Evolutionary conservation across 1,140 invertebrate species (phyloP).

Genomic region (Danaus plexippus): DNA sequence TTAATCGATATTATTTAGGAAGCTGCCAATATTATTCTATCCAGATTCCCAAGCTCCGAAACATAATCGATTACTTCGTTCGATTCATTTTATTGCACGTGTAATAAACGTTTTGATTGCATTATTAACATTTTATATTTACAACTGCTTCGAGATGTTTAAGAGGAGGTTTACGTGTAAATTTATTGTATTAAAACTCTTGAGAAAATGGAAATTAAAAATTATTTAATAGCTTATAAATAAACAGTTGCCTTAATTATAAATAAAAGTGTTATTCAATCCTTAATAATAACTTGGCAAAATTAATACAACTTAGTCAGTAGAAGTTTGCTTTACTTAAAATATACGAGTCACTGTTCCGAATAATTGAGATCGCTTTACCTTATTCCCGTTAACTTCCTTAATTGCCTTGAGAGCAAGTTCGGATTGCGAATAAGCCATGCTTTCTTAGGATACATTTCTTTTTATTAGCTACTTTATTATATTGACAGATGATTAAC

Average conservation of each 20-base stretch:
- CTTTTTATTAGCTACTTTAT: constrained; percentile 9
- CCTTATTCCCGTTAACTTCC: constrained; percentile 38
- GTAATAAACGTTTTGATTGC: no score
- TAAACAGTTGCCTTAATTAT: no score
- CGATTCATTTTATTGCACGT: no score
- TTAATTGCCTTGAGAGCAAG: constrained; percentile 42
- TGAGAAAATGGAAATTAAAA: no score
- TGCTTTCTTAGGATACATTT: constrained; percentile 4
- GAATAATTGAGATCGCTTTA: constrained; percentile 47
- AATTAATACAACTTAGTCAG: neutral
- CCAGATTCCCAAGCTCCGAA: no score
- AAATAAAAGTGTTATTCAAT: no score
- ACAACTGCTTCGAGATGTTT: no score
- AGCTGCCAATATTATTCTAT: constrained; percentile 17
- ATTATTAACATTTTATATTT: no score
- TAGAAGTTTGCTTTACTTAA: constrained; percentile 8
- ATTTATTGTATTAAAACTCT: no score
- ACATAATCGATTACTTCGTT: no score
- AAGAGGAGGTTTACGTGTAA: no score
- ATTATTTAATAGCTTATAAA: no score
- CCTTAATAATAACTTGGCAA: constrained; percentile 1
- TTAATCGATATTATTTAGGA: constrained; percentile 68
- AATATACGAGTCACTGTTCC: constrained; percentile 23
- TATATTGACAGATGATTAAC: neutral
- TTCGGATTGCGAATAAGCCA: constrained; percentile 29